Percentiles rank a stretch among this genome's conserved stretches.
Evolutionary conservation across 2,888 invertebrate species (phyloP).

Genomic region (Cantharis lateralis): DNA sequence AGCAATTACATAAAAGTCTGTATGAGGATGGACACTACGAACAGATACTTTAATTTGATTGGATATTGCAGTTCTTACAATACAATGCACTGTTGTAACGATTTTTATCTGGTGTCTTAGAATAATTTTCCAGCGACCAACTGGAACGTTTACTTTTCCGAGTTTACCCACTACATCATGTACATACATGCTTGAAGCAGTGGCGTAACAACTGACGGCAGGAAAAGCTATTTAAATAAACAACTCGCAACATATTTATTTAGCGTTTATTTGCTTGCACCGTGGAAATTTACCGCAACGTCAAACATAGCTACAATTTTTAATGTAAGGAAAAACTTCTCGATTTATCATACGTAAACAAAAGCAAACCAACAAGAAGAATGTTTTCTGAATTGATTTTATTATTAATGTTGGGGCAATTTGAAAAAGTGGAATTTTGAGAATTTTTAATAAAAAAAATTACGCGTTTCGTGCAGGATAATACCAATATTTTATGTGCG

Average conservation of each 20-base stretch:
- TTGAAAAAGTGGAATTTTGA: neutral
- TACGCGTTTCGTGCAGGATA: neutral
- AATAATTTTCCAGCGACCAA: neutral
- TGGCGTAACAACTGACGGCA: neutral
- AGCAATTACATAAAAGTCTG: too few relatives aligned
- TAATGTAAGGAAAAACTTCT: neutral
- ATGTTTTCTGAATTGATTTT: neutral
- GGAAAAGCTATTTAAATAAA: neutral
- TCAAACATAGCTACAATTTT: neutral
- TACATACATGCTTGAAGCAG: neutral
- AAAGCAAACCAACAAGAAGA: neutral
- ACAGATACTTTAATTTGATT: too few relatives aligned
- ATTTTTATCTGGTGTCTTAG: neutral
- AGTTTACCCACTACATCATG: neutral
- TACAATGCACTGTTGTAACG: neutral
- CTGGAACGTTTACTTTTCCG: neutral
- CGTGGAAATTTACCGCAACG: neutral
- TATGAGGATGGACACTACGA: too few relatives aligned
- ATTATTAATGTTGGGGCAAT: neutral
- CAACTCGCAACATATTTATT: neutral
- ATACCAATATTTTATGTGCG: slow-evolving; percentile 3
- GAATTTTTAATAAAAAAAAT: neutral
- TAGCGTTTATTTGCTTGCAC: neutral
- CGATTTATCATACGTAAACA: neutral
- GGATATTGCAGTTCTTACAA: too few relatives aligned